Percentiles rank a stretch among this genome's conserved stretches.
Conservation (phyloP, 2,113 vertebrate genomes). For the Pygoscelis antarcticus region DNA sequence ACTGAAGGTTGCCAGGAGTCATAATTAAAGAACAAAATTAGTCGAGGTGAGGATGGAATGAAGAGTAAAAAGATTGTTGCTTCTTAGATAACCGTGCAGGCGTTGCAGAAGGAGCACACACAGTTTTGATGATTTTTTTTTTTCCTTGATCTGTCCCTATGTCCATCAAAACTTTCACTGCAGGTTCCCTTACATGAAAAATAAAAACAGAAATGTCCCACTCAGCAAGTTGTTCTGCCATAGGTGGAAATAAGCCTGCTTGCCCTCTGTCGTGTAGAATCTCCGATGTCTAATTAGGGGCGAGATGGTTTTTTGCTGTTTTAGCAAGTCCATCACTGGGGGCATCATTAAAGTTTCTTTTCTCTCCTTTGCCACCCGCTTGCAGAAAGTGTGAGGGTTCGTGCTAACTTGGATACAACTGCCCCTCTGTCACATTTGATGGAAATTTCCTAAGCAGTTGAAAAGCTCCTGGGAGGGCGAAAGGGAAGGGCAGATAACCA, state of each 20-base stretch:
- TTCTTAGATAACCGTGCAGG: slow-evolving; percentile 8
- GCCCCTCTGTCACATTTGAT: background rate
- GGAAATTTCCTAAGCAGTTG: background rate
- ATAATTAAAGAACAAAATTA: slow-evolving; percentile 65
- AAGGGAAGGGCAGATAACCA: background rate
- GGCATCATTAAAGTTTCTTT: background rate
- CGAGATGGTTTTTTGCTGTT: background rate
- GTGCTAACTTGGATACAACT: background rate
- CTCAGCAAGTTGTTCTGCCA: background rate
- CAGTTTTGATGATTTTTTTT: background rate
- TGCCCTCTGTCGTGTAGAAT: background rate
- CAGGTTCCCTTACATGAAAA: background rate
- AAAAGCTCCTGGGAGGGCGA: background rate
- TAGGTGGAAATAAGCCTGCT: background rate
- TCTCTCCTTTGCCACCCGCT: background rate
- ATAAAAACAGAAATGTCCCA: background rate
- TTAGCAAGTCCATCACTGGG: background rate
- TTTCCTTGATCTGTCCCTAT: background rate
- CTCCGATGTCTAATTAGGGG: background rate
- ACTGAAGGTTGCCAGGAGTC: slow-evolving; percentile 54
- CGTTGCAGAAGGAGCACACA: background rate
- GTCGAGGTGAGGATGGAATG: slow-evolving; percentile 1
- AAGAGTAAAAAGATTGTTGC: background rate
- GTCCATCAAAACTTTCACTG: background rate
- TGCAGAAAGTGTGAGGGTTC: background rate